Conservation (phyloP, 2,888 invertebrate species). For the Colletes collaris region DNA sequence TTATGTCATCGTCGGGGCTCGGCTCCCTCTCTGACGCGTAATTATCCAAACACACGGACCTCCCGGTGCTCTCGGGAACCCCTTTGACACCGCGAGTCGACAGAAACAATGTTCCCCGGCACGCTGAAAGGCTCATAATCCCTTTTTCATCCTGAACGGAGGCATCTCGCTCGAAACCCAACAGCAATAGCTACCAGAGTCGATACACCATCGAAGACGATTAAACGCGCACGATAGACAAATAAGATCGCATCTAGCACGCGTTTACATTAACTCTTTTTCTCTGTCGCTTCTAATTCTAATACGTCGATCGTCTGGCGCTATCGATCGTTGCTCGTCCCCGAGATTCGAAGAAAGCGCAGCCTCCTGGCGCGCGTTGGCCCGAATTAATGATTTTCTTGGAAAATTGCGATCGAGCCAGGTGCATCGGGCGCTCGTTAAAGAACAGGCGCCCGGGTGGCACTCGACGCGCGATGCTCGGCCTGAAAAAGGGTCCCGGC, state of each 20-base stretch:
- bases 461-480: slow-evolving; percentile 14
- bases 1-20: slow-evolving; percentile 48
- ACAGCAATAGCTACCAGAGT: no score
- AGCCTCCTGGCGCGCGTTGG: not conserved
- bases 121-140: no score
- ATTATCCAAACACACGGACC: slow-evolving; percentile 45
- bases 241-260: no score
- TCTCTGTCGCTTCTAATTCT: no score
- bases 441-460: slow-evolving; percentile 29
- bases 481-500: slow-evolving; percentile 55
- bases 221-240: no score
- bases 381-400: slow-evolving; percentile 54
- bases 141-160: no score
- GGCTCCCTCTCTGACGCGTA: slow-evolving; percentile 39
- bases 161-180: no score
- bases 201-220: no score
- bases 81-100: not conserved
- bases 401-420: slow-evolving; percentile 42
- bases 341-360: not conserved
- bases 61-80: not conserved
- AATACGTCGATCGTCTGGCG: not conserved
- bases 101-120: not conserved
- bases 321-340: slow-evolving; percentile 20
- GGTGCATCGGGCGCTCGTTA: slow-evolving; percentile 56
- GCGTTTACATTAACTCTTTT: no score